These are phyloP conservation scores for Parnassius apollo DNA, from an alignment of 2,888 invertebrate species.

Conservation along the genomic window DNA sequence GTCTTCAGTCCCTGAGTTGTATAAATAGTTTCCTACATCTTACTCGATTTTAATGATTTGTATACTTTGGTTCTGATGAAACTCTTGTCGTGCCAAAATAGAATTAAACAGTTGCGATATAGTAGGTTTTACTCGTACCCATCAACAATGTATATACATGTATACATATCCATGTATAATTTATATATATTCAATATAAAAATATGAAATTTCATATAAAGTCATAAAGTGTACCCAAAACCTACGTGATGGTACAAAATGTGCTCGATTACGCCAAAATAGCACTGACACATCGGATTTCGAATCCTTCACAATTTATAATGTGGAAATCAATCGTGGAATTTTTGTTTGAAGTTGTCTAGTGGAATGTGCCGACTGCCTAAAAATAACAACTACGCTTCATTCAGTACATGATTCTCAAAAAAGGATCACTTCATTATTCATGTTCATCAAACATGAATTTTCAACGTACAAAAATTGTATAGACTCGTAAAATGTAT, in stretches of 20 bases:
- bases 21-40: constrained; percentile 81
- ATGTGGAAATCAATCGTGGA: constrained; percentile 78
- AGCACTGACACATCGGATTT: constrained; percentile 71
- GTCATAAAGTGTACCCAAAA: constrained; percentile 82
- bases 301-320: constrained; percentile 73
- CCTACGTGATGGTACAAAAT: constrained; percentile 81
- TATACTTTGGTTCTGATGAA: constrained; percentile 81
- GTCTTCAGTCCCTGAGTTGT: constrained; percentile 80
- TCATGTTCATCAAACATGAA: constrained; percentile 71
- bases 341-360: constrained; percentile 71
- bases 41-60: constrained; percentile 80
- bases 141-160: constrained; percentile 81
- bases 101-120: constrained; percentile 81
- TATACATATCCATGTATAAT: constrained; percentile 81
- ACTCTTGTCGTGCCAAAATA: constrained; percentile 80
- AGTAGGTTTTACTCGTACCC: constrained; percentile 78
- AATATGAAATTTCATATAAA: constrained; percentile 81
- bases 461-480: constrained; percentile 77
- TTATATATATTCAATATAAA: constrained; percentile 81
- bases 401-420: constrained; percentile 79
- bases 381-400: constrained; percentile 76
- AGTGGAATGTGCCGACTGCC: constrained; percentile 81
- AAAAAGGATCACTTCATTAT: constrained; percentile 76
- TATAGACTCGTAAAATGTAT: constrained; percentile 81
- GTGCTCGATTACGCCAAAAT: constrained; percentile 72